Conservation (phyloP, 2,797 vertebrate genomes). For the Peromyscus melanophrys region DNA sequence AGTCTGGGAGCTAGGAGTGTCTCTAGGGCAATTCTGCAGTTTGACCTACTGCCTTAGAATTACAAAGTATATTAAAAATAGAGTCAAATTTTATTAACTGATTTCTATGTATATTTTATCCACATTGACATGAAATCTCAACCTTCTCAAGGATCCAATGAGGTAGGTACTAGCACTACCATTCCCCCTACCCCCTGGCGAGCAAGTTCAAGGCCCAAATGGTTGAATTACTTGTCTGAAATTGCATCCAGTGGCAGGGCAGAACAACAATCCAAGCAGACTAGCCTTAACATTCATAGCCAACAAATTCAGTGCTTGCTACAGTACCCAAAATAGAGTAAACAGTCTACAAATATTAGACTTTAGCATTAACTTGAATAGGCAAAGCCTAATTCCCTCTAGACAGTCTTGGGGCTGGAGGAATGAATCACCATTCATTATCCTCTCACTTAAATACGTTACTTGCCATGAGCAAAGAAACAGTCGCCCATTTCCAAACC, state of each 20-base stretch:
- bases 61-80: not conserved
- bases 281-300: not conserved
- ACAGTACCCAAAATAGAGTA: not conserved
- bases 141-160: not conserved
- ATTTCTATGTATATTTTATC: not conserved
- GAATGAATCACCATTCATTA: slow-evolving; percentile 41
- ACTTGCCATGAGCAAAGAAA: slow-evolving; percentile 8
- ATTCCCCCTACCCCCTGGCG: not conserved
- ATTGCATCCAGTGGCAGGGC: not conserved
- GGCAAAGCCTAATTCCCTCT: not conserved
- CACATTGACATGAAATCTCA: not conserved
- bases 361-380: not conserved
- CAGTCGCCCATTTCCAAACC: not conserved
- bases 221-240: not conserved
- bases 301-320: not conserved
- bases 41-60: not conserved
- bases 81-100: not conserved
- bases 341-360: not conserved
- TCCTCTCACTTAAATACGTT: slow-evolving; percentile 40
- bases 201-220: not conserved
- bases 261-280: not conserved
- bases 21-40: not conserved
- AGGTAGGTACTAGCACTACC: not conserved
- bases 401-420: not conserved
- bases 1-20: not conserved